Conservation (phyloP, 2,888 invertebrate genomes). For the Muschampia plurimacula region DNA sequence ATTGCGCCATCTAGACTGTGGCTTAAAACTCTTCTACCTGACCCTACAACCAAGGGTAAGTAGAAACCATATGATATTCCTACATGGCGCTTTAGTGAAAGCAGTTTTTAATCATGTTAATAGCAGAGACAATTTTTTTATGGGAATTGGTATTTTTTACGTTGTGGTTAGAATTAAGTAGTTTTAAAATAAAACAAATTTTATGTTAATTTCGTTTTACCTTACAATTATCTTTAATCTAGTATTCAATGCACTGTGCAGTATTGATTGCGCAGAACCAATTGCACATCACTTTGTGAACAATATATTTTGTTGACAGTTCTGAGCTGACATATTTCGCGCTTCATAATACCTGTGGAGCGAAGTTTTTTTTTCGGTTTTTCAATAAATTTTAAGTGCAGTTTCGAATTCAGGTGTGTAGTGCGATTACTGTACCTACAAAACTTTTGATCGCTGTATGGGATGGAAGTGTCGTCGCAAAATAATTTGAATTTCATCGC, state of each 20-base stretch:
- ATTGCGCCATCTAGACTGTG: too few relatives aligned
- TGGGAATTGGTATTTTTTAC: too few relatives aligned
- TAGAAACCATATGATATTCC: too few relatives aligned
- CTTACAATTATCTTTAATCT: too few relatives aligned
- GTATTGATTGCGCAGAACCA: constrained; percentile 4
- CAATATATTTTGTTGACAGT: background rate
- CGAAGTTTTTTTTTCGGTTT: background rate
- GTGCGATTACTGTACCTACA: background rate
- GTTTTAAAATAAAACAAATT: too few relatives aligned
- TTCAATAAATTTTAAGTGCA: background rate
- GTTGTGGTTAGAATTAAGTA: too few relatives aligned
- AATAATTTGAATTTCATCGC: background rate
- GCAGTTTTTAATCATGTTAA: too few relatives aligned
- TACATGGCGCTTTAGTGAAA: too few relatives aligned
- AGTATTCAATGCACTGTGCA: constrained; percentile 1
- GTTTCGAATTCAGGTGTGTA: background rate
- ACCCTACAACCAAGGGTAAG: too few relatives aligned
- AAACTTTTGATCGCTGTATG: background rate
- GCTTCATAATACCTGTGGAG: background rate
- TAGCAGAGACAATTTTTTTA: too few relatives aligned
- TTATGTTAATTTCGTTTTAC: too few relatives aligned
- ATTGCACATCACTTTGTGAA: background rate
- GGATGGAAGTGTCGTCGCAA: background rate
- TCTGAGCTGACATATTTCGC: background rate
- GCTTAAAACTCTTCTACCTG: too few relatives aligned